Evolutionary conservation across 2,888 invertebrate genomes (phyloP).

Genomic region (Nasonovia ribisnigri): DNA sequence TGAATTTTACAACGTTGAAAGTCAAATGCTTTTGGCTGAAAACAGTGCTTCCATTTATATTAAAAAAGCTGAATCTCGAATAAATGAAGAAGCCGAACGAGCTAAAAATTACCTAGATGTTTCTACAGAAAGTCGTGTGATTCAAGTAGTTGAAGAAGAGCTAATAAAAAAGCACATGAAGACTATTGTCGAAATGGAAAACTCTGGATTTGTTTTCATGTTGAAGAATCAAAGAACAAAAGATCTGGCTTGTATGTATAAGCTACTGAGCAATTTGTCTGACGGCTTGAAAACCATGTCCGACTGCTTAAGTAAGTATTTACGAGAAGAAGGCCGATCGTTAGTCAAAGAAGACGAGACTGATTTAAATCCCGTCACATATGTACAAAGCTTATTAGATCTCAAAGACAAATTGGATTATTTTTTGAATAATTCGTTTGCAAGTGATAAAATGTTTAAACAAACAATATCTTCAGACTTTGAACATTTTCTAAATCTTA

Average conservation of each 20-base stretch:
- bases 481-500: conserved; percentile 97
- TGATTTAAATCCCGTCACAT: conserved; percentile 61
- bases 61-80: conserved; percentile 96
- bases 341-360: conserved; percentile 84
- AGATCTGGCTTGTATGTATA: conserved; percentile 98
- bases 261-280: conserved; percentile 90
- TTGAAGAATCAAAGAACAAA: conserved; percentile 95
- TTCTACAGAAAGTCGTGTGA: conserved; percentile 94
- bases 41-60: conserved; percentile 99
- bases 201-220: conserved; percentile 99
- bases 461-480: conserved; percentile 99
- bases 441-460: conserved; percentile 97
- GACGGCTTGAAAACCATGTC: conserved; percentile 96
- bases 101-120: conserved; percentile 98
- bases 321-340: conserved; percentile 95
- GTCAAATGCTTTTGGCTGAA: conserved; percentile 97
- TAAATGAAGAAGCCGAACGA: conserved; percentile 96
- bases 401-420: conserved; percentile 98
- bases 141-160: conserved; percentile 97
- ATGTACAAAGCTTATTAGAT: conserved; percentile 85
- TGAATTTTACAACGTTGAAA: conserved; percentile 98
- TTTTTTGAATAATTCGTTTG: conserved; percentile 96
- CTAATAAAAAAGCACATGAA: conserved; percentile 99
- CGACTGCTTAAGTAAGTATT: conserved; percentile 93
- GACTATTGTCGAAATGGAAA: conserved; percentile 98